Base-by-base conservation (phyloP, 2,113 vertebrate species). In the Falcunculus frontatus region DNA sequence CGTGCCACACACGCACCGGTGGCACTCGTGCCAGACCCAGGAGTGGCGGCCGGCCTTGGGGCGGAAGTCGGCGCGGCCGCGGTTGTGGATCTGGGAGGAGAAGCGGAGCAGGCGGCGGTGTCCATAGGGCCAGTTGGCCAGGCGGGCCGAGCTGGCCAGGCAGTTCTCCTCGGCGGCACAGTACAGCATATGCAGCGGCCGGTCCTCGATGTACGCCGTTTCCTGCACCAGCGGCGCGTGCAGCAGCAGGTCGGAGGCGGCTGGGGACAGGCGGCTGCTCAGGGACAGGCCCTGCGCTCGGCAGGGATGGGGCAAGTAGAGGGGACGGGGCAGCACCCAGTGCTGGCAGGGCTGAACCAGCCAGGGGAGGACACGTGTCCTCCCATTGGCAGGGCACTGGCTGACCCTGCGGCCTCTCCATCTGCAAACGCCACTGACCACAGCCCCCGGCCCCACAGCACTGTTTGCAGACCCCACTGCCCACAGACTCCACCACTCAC, bases 21-120 rank as follows among this genome's bases (percentile, higher is more conserved):
- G 99, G 72, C 99, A 99, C 68, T 99, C 99, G 1, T 99, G 99
- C 99, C 99, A 99, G 87, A 99, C 98, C 99, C 99, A 99, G 39
- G 99, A 99, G 97, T 99, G 99, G 26, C 99, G 98, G 4, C 99
- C 99, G 0, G 99, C 99, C 89, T 99, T 99, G 49, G 99, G 99
- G 49, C 99, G 98, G 97, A 99, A 99, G 96, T 99, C 99, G 0
- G 99, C 99, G 0, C 99, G 98, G 14, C 99, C 99, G 27, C 98
- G 97, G 98, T 99, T 99, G 97, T 99, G 99, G 96, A 99, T 99
- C 98, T 99, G 99, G 10, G 99, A 99, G 95, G 99, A 99, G 98
- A 99, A 99, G 85, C 99, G 98, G 15, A 99, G 99, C 84, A 99
- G 98, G 42, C 99, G 99, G 3, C 99, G 98, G 95, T 99, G 99